phyloP scores from a whole-genome alignment of 1,140 invertebrate species.

The Neuroterus valhalla region DNA sequence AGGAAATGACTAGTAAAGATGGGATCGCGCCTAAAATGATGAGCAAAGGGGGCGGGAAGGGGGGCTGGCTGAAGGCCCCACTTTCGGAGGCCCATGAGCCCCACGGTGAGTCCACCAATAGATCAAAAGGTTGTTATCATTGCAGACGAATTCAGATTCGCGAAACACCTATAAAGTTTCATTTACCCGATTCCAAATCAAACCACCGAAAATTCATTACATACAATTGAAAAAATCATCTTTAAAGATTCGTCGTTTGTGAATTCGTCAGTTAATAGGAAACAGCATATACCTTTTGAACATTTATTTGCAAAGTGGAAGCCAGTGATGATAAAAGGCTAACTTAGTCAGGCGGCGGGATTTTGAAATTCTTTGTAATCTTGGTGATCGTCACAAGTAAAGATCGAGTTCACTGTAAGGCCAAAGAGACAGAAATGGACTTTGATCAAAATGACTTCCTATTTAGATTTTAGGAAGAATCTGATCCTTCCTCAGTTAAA shows the following conservation, averaged over 20 bases:
- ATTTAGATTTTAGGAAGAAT: conserved; percentile 47
- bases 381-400: conserved; percentile 69
- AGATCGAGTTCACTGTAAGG: conserved; percentile 72
- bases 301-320: conserved; percentile 46
- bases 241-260: conserved; percentile 1
- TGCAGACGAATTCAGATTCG: conserved; percentile 54
- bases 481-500: conserved; percentile 26
- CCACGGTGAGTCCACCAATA: conserved; percentile 75
- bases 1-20: conserved; percentile 74
- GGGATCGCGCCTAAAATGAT: conserved; percentile 72
- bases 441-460: conserved; percentile 45
- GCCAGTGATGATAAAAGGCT: conserved; percentile 73
- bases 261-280: conserved; percentile 53
- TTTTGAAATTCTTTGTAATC: conserved; percentile 74
- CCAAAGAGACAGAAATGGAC: conserved; percentile 71
- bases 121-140: conserved; percentile 62
- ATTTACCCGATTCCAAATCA: not conserved
- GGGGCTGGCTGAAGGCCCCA: conserved; percentile 73
- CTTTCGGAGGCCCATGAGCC: conserved; percentile 75
- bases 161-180: not conserved
- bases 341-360: conserved; percentile 64
- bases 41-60: conserved; percentile 75
- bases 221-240: not conserved
- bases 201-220: not conserved
- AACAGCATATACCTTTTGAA: conserved; percentile 45